A percentile compares a stretch with the other conserved stretches of the same genome.
These are phyloP conservation scores for Ataeniobius toweri DNA, from an alignment of 2,797 vertebrate genomes.

Conservation along the genomic window DNA sequence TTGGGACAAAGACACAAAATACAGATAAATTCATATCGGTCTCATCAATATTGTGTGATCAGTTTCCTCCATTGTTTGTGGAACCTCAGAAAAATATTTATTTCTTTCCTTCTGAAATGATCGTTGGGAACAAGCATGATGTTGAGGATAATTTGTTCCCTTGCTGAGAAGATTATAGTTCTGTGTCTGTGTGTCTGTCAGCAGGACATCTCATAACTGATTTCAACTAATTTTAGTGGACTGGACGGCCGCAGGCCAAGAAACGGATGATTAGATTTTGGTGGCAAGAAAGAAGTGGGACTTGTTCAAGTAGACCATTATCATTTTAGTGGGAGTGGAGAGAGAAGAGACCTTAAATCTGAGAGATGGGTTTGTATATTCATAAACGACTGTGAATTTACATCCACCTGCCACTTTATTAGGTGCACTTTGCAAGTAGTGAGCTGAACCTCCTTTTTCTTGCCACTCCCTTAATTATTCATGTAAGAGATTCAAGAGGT, in stretches of 20 bases:
- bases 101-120: background rate
- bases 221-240: slow-evolving; percentile 30
- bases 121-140: slow-evolving; percentile 15
- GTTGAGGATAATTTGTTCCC: slow-evolving; percentile 36
- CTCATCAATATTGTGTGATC: background rate
- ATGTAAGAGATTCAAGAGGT: background rate
- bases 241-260: slow-evolving; percentile 29
- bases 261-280: slow-evolving; percentile 44
- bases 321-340: slow-evolving; percentile 24
- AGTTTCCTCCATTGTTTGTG: background rate
- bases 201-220: slow-evolving; percentile 22
- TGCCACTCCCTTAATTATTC: background rate
- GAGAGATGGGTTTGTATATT: background rate
- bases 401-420: background rate
- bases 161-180: slow-evolving; percentile 27
- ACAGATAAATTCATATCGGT: background rate
- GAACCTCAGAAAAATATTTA: background rate
- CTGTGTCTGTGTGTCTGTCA: slow-evolving; percentile 40
- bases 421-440: background rate
- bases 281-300: slow-evolving; percentile 34
- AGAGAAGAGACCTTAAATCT: background rate
- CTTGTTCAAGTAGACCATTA: slow-evolving; percentile 44
- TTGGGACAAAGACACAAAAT: background rate
- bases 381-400: background rate
- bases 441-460: background rate